phyloP scores from a whole-genome alignment of 2,888 invertebrate genomes.

The Pyralis farinalis region DNA sequence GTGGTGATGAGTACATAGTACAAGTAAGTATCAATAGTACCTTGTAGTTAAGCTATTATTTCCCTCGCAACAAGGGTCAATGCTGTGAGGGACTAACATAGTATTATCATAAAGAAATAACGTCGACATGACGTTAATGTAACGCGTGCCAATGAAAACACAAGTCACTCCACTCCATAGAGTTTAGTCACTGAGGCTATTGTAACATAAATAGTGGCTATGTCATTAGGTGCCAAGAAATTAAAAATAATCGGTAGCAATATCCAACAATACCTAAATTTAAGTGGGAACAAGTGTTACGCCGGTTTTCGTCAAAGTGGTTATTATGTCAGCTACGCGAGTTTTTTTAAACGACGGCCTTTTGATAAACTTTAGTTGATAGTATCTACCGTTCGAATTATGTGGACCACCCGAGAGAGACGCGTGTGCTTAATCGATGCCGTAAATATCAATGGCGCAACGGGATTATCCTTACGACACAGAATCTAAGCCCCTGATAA shows the following conservation, averaged over 20 bases:
- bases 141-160: slow-evolving; percentile 41
- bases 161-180: slow-evolving; percentile 24
- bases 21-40: no score
- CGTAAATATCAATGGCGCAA: slow-evolving; percentile 70
- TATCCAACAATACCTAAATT: slow-evolving; percentile 36
- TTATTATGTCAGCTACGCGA: slow-evolving; percentile 43
- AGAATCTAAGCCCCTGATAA: slow-evolving; percentile 61
- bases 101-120: background rate
- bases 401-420: slow-evolving; percentile 61
- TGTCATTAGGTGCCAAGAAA: slow-evolving; percentile 41
- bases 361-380: slow-evolving; percentile 57
- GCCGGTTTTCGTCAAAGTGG: slow-evolving; percentile 31
- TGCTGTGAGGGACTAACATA: background rate
- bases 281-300: slow-evolving; percentile 15
- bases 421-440: slow-evolving; percentile 41
- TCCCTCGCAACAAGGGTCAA: slow-evolving; percentile 3
- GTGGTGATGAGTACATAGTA: no score
- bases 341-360: slow-evolving; percentile 50
- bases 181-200: slow-evolving; percentile 30
- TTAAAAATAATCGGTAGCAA: slow-evolving; percentile 34
- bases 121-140: slow-evolving; percentile 13
- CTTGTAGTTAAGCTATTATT: no score
- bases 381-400: slow-evolving; percentile 23
- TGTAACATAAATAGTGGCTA: slow-evolving; percentile 24
- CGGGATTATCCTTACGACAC: slow-evolving; percentile 51